These are phyloP conservation scores for Aurelia aurita complex sp. Pacific DNA, from an alignment of 30 jellyfish, hydroid and myxozoan genomes.

Conservation along the genomic window DNA sequence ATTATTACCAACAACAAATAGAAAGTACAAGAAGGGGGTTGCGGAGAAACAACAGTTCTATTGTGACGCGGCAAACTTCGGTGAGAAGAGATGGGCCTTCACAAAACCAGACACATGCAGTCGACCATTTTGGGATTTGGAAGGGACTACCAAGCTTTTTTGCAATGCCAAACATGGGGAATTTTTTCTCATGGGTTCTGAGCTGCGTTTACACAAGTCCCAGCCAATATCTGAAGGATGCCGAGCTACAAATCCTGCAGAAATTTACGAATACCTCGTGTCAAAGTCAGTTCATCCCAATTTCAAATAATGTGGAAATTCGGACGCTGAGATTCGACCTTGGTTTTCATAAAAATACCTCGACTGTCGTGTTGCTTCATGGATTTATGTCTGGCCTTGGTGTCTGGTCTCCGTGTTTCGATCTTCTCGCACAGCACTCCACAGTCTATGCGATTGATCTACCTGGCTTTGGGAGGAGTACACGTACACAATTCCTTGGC, in stretches of 20 bases:
- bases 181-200: conserved; percentile 42
- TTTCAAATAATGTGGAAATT: conserved; percentile 72
- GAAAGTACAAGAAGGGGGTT: too few species aligned
- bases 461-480: conserved; percentile 97
- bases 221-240: conserved; percentile 44
- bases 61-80: too few species aligned
- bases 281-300: conserved; percentile 77
- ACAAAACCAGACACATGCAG: too few species aligned
- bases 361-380: conserved; percentile 81
- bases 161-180: conserved; percentile 14
- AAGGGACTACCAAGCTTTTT: not conserved
- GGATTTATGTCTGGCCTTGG: conserved; percentile 98
- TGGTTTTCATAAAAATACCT: conserved; percentile 47
- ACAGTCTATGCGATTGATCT: conserved; percentile 89
- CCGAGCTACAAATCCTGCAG: conserved; percentile 71
- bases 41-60: too few species aligned
- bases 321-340: conserved; percentile 82
- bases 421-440: conserved; percentile 63
- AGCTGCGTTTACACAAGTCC: conserved; percentile 30
- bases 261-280: conserved; percentile 69
- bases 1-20: too few species aligned
- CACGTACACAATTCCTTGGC: conserved; percentile 82
- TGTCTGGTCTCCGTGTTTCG: conserved; percentile 91
- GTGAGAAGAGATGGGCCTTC: too few species aligned
- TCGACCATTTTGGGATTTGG: not conserved